phyloP scores from a whole-genome alignment of 2,113 vertebrate genomes.

The Tyrannus savana region DNA sequence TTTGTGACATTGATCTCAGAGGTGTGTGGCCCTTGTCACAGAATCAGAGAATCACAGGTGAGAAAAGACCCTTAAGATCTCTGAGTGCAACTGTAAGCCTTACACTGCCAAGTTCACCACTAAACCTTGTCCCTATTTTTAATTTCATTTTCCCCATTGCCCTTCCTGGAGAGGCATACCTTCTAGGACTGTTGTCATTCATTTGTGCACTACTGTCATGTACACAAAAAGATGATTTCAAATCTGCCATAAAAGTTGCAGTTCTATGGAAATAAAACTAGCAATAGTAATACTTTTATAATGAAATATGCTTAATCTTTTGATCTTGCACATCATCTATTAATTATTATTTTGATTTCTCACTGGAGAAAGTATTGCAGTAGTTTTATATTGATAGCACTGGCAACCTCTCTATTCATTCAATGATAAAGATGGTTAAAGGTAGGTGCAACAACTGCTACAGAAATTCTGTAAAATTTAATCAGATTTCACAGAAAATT shows the following conservation, averaged over 20 bases:
- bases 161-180: rapidly evolving
- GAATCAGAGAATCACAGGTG: background rate
- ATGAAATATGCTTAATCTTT: background rate
- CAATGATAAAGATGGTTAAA: background rate
- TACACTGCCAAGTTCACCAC: background rate
- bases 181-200: background rate
- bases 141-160: background rate
- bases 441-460: background rate
- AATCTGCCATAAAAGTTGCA: background rate
- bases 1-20: background rate
- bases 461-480: constrained; percentile 6
- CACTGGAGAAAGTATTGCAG: background rate
- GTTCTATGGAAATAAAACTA: background rate
- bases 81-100: background rate
- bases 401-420: background rate
- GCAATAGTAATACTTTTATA: background rate
- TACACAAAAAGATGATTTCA: background rate
- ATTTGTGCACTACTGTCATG: background rate
- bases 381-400: background rate
- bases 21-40: background rate
- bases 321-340: background rate
- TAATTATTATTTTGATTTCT: background rate
- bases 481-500: constrained; percentile 19
- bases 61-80: background rate
- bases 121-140: background rate